Percentiles rank a stretch among this genome's conserved stretches.
Conservation (phyloP, 2,888 invertebrate species). For the Hetaerina titia region DNA sequence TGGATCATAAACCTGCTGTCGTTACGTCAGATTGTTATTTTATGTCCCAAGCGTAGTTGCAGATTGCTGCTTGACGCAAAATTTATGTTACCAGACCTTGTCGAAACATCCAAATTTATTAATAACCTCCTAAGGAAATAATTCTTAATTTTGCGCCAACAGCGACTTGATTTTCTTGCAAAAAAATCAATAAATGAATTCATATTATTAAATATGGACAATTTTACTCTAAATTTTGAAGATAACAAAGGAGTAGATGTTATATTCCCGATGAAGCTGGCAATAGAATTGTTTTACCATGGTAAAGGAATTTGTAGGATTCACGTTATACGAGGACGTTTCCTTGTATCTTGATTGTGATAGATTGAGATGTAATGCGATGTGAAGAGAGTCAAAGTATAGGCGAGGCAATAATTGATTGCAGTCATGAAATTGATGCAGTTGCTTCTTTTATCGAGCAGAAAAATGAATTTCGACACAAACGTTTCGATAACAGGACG, state of each 20-base stretch:
- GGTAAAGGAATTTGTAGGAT: too few species aligned
- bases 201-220: neutral
- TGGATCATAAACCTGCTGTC: neutral
- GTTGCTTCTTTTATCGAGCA: neutral
- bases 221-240: neutral
- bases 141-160: too few species aligned
- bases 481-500: neutral
- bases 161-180: neutral
- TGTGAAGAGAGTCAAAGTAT: neutral
- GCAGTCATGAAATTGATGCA: neutral
- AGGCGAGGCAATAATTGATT: neutral
- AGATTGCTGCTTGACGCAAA: neutral
- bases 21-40: slow-evolving; percentile 20
- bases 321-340: neutral
- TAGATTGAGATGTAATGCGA: neutral
- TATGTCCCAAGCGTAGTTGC: neutral
- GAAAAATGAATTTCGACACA: neutral
- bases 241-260: neutral
- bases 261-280: neutral
- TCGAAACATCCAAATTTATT: neutral
- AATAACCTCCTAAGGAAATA: neutral
- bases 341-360: neutral
- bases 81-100: neutral
- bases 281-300: neutral
- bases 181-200: neutral